These are phyloP conservation scores for Strix uralensis DNA, from an alignment of 2,113 vertebrate species.

Conservation along the genomic window DNA sequence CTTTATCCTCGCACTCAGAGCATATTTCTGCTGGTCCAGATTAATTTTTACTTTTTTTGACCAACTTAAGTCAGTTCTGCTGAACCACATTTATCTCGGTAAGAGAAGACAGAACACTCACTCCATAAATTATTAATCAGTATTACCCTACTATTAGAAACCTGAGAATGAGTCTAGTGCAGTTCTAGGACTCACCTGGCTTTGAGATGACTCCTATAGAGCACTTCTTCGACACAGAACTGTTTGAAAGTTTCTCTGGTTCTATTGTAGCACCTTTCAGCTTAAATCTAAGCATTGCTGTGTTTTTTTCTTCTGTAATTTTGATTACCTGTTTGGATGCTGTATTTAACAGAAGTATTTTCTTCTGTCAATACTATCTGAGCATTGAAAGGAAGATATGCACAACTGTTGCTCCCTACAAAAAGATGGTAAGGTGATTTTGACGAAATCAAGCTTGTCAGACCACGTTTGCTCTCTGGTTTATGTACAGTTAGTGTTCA, in stretches of 20 bases:
- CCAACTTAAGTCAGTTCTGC: neutral
- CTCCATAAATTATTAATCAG: neutral
- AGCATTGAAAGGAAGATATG: neutral
- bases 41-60: neutral
- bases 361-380: neutral
- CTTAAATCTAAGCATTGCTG: neutral
- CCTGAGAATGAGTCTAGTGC: neutral
- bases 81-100: neutral
- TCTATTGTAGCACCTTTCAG: neutral
- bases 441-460: neutral
- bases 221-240: fast-evolving
- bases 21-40: neutral
- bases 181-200: neutral
- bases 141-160: neutral
- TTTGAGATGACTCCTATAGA: neutral
- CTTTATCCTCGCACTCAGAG: neutral
- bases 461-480: neutral
- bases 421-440: fast-evolving
- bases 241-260: neutral
- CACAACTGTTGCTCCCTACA: neutral
- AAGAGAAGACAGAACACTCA: neutral
- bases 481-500: neutral
- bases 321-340: neutral
- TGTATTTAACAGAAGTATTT: neutral
- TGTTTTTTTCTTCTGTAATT: neutral